Conservation (phyloP, 1,140 invertebrate genomes). For the Drosophila saltans region DNA sequence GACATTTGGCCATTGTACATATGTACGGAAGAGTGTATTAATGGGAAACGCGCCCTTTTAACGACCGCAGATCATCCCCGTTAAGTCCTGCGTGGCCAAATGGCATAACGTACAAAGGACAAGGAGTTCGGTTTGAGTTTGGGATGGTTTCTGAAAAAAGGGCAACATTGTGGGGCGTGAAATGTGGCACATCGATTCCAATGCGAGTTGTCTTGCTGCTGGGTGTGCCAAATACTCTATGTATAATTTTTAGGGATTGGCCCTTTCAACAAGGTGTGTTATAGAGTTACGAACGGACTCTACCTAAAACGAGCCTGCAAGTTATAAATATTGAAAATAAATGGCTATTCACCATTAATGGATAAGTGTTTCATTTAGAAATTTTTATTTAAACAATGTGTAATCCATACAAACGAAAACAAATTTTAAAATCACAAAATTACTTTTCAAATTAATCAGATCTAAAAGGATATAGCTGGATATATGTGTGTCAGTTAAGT, state of each 20-base stretch:
- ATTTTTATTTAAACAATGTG: not conserved
- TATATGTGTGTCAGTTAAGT: too few relatives aligned
- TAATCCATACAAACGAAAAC: not conserved
- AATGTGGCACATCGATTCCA: conserved; percentile 54
- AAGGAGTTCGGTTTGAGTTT: conserved; percentile 29
- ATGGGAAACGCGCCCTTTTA: conserved; percentile 74
- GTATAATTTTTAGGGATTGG: conserved; percentile 74
- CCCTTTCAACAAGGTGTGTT: conserved; percentile 75
- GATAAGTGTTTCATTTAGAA: conserved; percentile 1
- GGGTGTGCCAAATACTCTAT: conserved; percentile 36
- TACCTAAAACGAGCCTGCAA: conserved; percentile 44
- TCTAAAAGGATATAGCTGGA: too few relatives aligned
- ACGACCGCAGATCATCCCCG: conserved; percentile 71
- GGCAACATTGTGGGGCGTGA: conserved; percentile 70
- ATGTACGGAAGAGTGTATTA: conserved; percentile 34
- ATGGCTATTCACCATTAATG: conserved; percentile 19
- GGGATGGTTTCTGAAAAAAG: conserved; percentile 40
- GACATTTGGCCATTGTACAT: conserved; percentile 59
- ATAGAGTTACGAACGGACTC: conserved; percentile 44
- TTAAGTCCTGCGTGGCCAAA: conserved; percentile 48
- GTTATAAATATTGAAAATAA: conserved; percentile 44
- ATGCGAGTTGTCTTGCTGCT: conserved; percentile 40
- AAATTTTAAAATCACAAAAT: too few relatives aligned
- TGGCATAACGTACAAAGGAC: conserved; percentile 36
- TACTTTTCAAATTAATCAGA: too few relatives aligned